phyloP scores from a whole-genome alignment of 2,797 vertebrate species.

The Selene dorsalis region DNA sequence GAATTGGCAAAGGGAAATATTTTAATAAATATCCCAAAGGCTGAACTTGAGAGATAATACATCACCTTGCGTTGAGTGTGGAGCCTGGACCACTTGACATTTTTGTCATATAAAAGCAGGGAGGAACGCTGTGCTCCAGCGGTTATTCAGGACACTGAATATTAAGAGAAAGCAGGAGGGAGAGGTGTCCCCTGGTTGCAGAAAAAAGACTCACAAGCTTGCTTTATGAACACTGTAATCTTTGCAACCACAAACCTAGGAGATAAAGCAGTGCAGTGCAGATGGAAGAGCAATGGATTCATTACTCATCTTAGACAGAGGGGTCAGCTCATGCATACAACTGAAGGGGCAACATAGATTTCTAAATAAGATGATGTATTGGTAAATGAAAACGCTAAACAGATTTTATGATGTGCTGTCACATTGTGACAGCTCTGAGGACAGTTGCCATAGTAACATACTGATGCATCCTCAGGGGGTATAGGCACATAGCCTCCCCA shows the following conservation, averaged over 20 bases:
- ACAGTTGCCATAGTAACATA: background rate
- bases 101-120: slow-evolving; percentile 67
- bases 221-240: slow-evolving; percentile 50
- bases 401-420: background rate
- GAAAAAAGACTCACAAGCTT: slow-evolving; percentile 42
- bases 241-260: slow-evolving; percentile 22
- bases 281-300: slow-evolving; percentile 27
- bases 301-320: slow-evolving; percentile 54
- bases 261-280: slow-evolving; percentile 25
- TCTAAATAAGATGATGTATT: background rate
- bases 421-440: background rate
- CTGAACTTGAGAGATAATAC: slow-evolving; percentile 66
- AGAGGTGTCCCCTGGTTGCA: slow-evolving; percentile 56
- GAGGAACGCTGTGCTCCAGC: slow-evolving; percentile 64
- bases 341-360: background rate
- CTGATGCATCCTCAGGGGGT: background rate
- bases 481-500: too few species aligned
- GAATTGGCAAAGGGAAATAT: slow-evolving; percentile 65
- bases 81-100: slow-evolving; percentile 70
- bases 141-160: slow-evolving; percentile 72
- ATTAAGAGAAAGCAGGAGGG: slow-evolving; percentile 56
- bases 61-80: slow-evolving; percentile 61
- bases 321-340: slow-evolving; percentile 24
- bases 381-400: background rate
- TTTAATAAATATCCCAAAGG: slow-evolving; percentile 72